A percentile compares a stretch with the other conserved stretches of the same genome.
These are phyloP conservation scores for Brachylomia viminalis DNA, from an alignment of 2,888 invertebrate genomes.

Conservation along the genomic window DNA sequence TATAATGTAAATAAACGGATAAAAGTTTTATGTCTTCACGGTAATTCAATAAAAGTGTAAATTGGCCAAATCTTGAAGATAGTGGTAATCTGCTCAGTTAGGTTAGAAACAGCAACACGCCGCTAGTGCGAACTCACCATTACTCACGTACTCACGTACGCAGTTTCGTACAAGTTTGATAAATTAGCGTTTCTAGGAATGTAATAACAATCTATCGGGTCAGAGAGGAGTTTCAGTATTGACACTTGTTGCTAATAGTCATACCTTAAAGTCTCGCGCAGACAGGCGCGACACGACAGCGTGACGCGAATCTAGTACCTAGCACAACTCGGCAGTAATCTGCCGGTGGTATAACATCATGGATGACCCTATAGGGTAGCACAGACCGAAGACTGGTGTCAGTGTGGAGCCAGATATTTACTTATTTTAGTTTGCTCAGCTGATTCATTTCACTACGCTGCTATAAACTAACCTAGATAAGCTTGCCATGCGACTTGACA, in stretches of 20 bases:
- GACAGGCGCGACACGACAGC: too few species aligned
- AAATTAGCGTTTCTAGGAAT: not conserved
- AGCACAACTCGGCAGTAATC: not conserved
- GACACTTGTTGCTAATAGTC: not conserved
- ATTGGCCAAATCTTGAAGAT: constrained; percentile 15
- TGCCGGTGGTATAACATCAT: not conserved
- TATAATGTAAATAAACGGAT: not conserved
- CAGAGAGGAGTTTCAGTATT: not conserved
- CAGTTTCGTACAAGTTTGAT: not conserved
- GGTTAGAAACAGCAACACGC: not conserved
- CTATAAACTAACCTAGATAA: not conserved
- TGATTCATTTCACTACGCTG: not conserved
- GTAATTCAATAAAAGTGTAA: constrained; percentile 25
- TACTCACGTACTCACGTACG: constrained; percentile 20
- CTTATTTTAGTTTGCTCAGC: not conserved
- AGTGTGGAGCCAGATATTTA: not conserved
- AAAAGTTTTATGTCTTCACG: not conserved
- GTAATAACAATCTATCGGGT: not conserved
- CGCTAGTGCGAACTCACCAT: not conserved
- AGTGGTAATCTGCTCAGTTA: not conserved
- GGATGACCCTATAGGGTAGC: not conserved
- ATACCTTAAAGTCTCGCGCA: too few species aligned
- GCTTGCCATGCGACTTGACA: not conserved
- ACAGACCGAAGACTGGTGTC: not conserved
- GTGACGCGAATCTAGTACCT: too few species aligned